These are phyloP conservation scores for Nomada ferruginata DNA, from an alignment of 2,888 invertebrate species.

Conservation along the genomic window DNA sequence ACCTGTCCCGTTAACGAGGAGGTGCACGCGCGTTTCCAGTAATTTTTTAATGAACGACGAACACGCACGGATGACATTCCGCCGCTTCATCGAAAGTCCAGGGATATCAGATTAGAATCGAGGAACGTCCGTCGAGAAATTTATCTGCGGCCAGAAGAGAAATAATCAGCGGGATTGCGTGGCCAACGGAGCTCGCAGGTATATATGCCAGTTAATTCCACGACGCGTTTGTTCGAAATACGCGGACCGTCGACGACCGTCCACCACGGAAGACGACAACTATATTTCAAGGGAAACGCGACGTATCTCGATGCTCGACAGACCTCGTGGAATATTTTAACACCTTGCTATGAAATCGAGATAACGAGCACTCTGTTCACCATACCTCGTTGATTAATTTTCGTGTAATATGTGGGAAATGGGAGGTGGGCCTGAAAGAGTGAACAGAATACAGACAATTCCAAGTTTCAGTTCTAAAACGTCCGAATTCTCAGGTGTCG, in stretches of 20 bases:
- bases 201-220: constrained; percentile 67
- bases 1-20: constrained; percentile 59
- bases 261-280: constrained; percentile 39
- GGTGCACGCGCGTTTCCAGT: constrained; percentile 61
- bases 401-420: too few species aligned
- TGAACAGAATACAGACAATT: too few species aligned
- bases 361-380: constrained; percentile 27
- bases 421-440: too few species aligned
- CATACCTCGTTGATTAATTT: neutral
- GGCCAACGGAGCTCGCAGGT: constrained; percentile 65
- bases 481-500: too few species aligned
- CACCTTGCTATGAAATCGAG: constrained; percentile 40
- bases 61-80: constrained; percentile 75
- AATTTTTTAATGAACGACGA: constrained; percentile 73
- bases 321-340: constrained; percentile 45
- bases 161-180: constrained; percentile 79
- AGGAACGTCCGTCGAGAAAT: constrained; percentile 76
- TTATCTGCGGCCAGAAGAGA: constrained; percentile 78
- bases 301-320: constrained; percentile 21
- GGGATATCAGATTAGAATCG: constrained; percentile 81
- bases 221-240: constrained; percentile 45
- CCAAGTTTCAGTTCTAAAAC: too few species aligned
- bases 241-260: constrained; percentile 27
- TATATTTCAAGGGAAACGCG: constrained; percentile 50
- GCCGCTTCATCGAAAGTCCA: constrained; percentile 76